Evolutionary conservation across 2,888 invertebrate genomes (phyloP), one percentile per base, ranked within the genome.

Genomic region (Caenorhabditis doughertyi): DNA sequence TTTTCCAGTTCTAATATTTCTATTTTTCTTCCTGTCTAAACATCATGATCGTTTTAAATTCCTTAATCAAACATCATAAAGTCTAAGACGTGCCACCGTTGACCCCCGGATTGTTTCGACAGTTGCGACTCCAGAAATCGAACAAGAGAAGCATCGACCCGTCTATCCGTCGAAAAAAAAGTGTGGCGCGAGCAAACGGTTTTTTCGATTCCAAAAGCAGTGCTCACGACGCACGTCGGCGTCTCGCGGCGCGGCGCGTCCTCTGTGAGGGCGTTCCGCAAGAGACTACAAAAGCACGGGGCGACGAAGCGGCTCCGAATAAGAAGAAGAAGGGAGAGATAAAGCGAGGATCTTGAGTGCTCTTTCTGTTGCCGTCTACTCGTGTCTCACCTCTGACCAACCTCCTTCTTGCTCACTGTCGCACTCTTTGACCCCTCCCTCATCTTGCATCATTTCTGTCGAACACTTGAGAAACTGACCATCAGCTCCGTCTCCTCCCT

Each of bases 301-400:
- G 62, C 32, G 56, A 55, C 55, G 64, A 49, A 39, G 68, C 56
- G 70, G 51, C 62, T 55, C 21, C 27, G 47, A 64, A 55, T 42
- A 55, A 65, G 58, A 29, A 58, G 68, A 68, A 58, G 62, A 29
- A 55, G 25, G 18, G 60, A 60, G 32, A 80, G 79, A 80, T 72
- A 71, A 71, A 79, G 79, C 79, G 67, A 80, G 72, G 72, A 80
- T 72, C 67, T 72, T 80, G 72, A 80, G 79, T 73, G 79, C 60
- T 72, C 67, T 53, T 53, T 64, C 53, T 64, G 56, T 56, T 53
- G 53, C 79, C 56, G 71, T 64, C 56, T 56, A 56, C 64, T 64
- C 71, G 47, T 72, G 60, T 62, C 42, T 53, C 62, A 42, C 39
- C 64, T 44, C 77, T 53, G 49, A 58, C 53, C 35, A 56, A 21